Percentiles rank a stretch among this genome's conserved stretches.
phyloP scores from a whole-genome alignment of 2,888 invertebrate species.

The Morpho deidamia region DNA sequence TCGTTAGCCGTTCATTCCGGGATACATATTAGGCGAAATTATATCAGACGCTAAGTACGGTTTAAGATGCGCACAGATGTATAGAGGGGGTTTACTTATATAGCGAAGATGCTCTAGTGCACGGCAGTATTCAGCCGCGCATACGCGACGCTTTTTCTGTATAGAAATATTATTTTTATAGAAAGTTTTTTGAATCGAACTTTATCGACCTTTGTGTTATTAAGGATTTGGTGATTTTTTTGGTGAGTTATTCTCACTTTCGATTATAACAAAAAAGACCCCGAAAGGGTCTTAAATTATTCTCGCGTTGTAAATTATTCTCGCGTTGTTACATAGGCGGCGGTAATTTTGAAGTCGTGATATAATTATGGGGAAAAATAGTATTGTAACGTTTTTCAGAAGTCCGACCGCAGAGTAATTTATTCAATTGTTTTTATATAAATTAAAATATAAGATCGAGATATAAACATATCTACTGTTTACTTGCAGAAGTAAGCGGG shows the following conservation, averaged over 20 bases:
- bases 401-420: slow-evolving; percentile 13
- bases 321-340: slow-evolving; percentile 6
- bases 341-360: slow-evolving; percentile 17
- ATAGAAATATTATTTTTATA: slow-evolving; percentile 5
- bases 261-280: neutral
- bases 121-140: slow-evolving; percentile 39
- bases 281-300: slow-evolving; percentile 11
- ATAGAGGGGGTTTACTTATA: slow-evolving; percentile 55
- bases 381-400: slow-evolving; percentile 11
- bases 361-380: slow-evolving; percentile 11
- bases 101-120: slow-evolving; percentile 45
- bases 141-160: slow-evolving; percentile 20
- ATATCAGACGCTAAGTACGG: neutral
- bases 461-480: neutral
- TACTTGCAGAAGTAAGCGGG: slow-evolving; percentile 16
- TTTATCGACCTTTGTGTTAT: slow-evolving; percentile 3
- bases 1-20: neutral
- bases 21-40: neutral
- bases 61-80: slow-evolving; percentile 19
- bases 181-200: slow-evolving; percentile 13
- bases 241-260: slow-evolving; percentile 13
- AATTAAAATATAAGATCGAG: slow-evolving; percentile 1
- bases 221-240: slow-evolving; percentile 10
- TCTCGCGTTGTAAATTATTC: too few relatives aligned
- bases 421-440: slow-evolving; percentile 1